Evolutionary conservation across 2,113 vertebrate genomes (phyloP).

Genomic region (Peromyscus californicus): DNA sequence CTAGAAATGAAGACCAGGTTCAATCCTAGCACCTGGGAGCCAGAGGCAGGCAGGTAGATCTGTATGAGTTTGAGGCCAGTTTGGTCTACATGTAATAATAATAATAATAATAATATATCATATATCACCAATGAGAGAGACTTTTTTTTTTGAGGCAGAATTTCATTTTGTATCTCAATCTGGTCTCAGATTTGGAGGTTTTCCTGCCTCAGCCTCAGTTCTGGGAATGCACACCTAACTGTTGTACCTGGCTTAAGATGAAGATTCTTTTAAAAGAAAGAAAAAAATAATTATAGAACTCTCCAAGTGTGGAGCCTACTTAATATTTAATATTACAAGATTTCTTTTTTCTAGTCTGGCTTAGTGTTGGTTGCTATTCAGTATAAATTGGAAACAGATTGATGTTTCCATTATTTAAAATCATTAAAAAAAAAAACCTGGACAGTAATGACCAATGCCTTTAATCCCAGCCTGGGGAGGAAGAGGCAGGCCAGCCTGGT

Average conservation of each 20-base stretch:
- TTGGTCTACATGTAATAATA: not conserved
- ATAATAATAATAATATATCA: not conserved
- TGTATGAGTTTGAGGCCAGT: not conserved
- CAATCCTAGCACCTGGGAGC: not conserved
- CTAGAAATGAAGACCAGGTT: not conserved
- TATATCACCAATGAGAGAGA: not conserved
- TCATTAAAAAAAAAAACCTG: not conserved
- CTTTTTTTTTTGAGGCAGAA: not conserved
- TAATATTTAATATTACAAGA: conserved; percentile 53
- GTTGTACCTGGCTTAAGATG: not conserved
- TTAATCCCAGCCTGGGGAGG: not conserved
- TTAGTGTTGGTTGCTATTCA: conserved; percentile 59
- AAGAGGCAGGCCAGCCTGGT: not conserved
- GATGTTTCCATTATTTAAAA: conserved; percentile 55
- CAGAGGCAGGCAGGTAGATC: not conserved
- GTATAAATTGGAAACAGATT: conserved; percentile 51
- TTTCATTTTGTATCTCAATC: not conserved
- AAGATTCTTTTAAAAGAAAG: not conserved
- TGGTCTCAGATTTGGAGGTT: not conserved
- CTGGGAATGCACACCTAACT: not conserved
- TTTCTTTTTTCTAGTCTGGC: conserved; percentile 41
- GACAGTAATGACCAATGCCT: not conserved
- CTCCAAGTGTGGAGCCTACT: not conserved
- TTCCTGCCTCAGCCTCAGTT: not conserved
- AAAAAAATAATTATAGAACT: not conserved